Percentiles rank a stretch among this genome's conserved stretches.
Conservation (phyloP, 2,113 vertebrate genomes). For the Polypterus bichir region DNA sequence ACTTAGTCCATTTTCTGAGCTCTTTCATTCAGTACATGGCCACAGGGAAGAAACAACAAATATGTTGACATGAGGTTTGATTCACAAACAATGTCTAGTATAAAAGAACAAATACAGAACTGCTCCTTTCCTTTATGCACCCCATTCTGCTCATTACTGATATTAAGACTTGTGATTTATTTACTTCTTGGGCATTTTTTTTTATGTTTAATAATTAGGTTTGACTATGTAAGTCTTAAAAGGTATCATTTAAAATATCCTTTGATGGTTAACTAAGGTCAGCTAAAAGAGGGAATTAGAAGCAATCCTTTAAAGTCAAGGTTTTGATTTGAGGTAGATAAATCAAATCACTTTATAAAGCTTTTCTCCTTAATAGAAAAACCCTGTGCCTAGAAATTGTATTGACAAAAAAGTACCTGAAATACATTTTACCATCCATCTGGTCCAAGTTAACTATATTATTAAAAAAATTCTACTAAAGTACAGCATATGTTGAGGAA, state of each 20-base stretch:
- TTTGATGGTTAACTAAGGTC: neutral
- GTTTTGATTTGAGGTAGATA: neutral
- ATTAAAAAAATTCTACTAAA: constrained; percentile 67
- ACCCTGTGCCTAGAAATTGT: constrained; percentile 1
- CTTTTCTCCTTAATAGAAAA: neutral
- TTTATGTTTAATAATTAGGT: neutral
- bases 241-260: too few relatives aligned
- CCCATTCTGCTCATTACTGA: neutral
- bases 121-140: neutral
- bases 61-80: too few relatives aligned
- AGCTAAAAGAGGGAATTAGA: neutral
- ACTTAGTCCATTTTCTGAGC: too few relatives aligned
- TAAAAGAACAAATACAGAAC: neutral
- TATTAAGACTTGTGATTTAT: neutral
- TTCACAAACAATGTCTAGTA: too few relatives aligned
- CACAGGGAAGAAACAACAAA: too few relatives aligned
- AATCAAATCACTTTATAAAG: too few relatives aligned
- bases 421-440: constrained; percentile 44
- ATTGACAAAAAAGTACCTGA: constrained; percentile 32
- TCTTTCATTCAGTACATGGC: too few relatives aligned
- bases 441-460: constrained; percentile 64
- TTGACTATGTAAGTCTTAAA: neutral
- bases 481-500: constrained; percentile 52
- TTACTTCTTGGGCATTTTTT: neutral
- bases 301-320: neutral